phyloP scores from a whole-genome alignment of 2,113 vertebrate species.

The Prunella himalayana region DNA sequence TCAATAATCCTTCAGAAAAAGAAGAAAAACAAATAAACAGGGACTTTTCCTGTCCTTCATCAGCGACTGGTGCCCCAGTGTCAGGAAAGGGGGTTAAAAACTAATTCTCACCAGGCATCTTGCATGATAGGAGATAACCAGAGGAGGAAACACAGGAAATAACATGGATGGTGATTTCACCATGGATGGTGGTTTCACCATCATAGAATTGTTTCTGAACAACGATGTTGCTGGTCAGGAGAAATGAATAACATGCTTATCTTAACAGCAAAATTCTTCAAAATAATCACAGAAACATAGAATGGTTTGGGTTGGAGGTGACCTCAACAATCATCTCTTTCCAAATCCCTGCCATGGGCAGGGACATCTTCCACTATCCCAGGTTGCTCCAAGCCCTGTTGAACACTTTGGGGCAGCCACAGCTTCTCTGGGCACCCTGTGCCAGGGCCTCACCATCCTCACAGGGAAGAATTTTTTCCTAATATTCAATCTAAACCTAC shows the following conservation, averaged over 20 bases:
- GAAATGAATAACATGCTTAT: rapidly evolving
- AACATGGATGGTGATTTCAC: background rate
- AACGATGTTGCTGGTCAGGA: background rate
- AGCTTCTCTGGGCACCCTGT: background rate
- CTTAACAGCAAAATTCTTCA: background rate
- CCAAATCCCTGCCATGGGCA: background rate
- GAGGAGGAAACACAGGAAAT: background rate
- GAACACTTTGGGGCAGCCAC: background rate
- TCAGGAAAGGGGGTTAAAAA: background rate
- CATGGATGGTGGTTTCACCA: background rate
- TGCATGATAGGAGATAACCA: background rate
- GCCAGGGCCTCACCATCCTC: background rate
- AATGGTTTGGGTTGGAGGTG: background rate
- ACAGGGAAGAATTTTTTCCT: background rate
- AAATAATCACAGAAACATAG: background rate
- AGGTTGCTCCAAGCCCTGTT: rapidly evolving
- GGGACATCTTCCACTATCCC: background rate
- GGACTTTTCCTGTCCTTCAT: background rate
- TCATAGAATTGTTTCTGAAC: background rate
- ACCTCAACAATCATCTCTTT: background rate
- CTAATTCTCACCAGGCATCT: background rate
- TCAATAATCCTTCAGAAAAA: background rate
- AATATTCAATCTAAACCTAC: background rate
- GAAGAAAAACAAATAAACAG: background rate
- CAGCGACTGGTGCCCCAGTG: background rate